Evolutionary conservation across 1,140 invertebrate genomes (phyloP), one percentile per base, ranked within the genome.

Genomic region (Drosophila pectinifera): DNA sequence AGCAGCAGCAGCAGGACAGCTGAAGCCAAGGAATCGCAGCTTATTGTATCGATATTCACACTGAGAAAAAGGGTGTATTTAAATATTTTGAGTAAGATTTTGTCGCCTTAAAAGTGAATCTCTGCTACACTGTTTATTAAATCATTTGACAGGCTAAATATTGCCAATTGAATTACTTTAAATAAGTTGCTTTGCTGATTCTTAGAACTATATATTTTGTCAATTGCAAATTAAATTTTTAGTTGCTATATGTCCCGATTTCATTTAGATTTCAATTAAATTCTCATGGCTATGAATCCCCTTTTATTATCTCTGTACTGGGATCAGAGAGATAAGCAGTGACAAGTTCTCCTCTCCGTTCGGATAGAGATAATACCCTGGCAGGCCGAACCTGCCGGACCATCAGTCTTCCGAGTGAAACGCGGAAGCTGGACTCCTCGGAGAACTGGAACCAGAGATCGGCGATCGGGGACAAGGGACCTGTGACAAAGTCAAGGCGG

Each of bases 331-430:
- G 36, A 80, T 45, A 49, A 58, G 22, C 51, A 43, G 24, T 48
- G 41, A 70, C 49, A 78, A 59, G 36, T 65, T 73, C 26, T 61
- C 58, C 16, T 64, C 59, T 26, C 34, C 16, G n/a, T 41, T 16
- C 31, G 58, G n/a, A 49, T 67, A 54, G n/a, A 24, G 43, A 42
- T 67, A 54, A 55, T 39, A 36, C 24, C 24, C 20, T 36, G 34
- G n/a, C 67, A 48, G 49, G 34, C 26, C 14, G 26, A 73, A 45
- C 67, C 69, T 59, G 64, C 36, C 36, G 4, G 55, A 51, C 58
- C 74, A 83, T 83, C 62, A 69, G 48, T 78, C 81, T 78, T 81
- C 49, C 74, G 65, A 81, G 78, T 54, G 73, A 85, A 86, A 83
- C 81, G 76, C 83, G 83, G 84, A 88, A 88, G 81, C 69, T 20